Evolutionary conservation across 2,797 vertebrate species (phyloP), one percentile per base, ranked within the genome.

Genomic region (Chaetodon trifasciatus): DNA sequence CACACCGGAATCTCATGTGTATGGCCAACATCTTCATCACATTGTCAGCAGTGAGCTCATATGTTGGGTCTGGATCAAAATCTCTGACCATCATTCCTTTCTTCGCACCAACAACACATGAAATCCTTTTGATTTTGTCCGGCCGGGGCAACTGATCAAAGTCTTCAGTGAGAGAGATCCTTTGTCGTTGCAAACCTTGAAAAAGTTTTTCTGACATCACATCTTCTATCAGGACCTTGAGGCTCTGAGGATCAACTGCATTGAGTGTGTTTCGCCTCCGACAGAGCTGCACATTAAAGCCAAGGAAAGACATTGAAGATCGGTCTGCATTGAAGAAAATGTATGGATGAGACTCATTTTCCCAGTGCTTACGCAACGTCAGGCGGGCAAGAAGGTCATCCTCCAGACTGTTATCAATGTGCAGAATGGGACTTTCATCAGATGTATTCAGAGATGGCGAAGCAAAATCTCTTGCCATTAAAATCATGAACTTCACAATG

Each of bases 1-100:
- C 95, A 78, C 96, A 96, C 5, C 96, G 85, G 84, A 96, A 96
- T 70, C 96, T 91, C 93, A 96, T 95, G 74, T 96, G 94, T 77
- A 96, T 96, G 42, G 96, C 96, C 88, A 97, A 66, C 95, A 96
- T 96, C 87, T 97, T 97, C 95, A 95, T 95, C 62, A 96, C 93
- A 70, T 96, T 97, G 91, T 97, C 96, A 55, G 94, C 87, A 4
- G 96, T 97, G 76, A 97, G 86, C 78, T 96, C 95, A 64, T 96
- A 96, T 0, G 95, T 95, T 21, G 90, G 82, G 74, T 97, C 96
- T 47, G 96, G 96, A 89, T 97, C 96, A 71, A 92, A 92, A 0
- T 0, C 0, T 23, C 61, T 75, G 50, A 74, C 85, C 28, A 15
- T 83, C 17, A 89, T 93, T 60, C 86, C 87, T 79, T 76, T 89